Evolutionary conservation across 2,888 invertebrate genomes (phyloP).

Genomic region (Nasonia oneida): DNA sequence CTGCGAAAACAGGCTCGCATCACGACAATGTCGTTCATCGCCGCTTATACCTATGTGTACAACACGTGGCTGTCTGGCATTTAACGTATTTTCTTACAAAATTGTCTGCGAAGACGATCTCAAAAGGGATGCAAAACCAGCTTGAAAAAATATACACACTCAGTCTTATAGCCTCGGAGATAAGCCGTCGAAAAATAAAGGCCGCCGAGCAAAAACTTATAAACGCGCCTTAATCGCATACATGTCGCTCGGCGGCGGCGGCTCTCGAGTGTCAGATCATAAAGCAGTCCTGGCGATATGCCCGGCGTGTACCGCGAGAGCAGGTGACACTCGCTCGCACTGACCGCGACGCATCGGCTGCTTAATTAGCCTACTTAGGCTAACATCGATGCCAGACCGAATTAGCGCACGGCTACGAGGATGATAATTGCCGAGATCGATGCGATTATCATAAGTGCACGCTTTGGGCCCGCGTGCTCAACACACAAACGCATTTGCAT

Average conservation of each 20-base stretch:
- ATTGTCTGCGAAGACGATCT: too few relatives aligned
- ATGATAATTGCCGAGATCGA: conserved; percentile 63
- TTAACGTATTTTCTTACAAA: too few relatives aligned
- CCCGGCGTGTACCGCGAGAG: not conserved
- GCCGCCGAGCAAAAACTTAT: not conserved
- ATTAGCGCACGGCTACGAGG: conserved; percentile 59
- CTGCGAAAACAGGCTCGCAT: too few relatives aligned
- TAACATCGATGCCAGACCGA: conserved; percentile 67
- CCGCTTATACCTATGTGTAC: too few relatives aligned
- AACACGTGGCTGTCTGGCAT: too few relatives aligned
- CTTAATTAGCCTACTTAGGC: conserved; percentile 70
- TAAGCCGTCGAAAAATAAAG: not conserved
- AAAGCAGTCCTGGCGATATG: not conserved
- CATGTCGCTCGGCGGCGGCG: not conserved
- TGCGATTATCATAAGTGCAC: conserved; percentile 42
- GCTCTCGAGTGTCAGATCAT: conserved; percentile 12
- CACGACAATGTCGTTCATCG: too few relatives aligned
- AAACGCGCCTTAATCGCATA: not conserved
- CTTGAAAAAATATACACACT: not conserved
- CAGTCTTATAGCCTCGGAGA: not conserved
- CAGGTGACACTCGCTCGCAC: conserved; percentile 24
- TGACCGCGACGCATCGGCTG: conserved; percentile 25
- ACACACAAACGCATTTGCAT: not conserved
- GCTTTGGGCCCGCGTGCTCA: not conserved
- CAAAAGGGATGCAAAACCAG: too few relatives aligned